Conservation (phyloP, 2,797 vertebrate species). For the Brachyrhaphis roseni region DNA sequence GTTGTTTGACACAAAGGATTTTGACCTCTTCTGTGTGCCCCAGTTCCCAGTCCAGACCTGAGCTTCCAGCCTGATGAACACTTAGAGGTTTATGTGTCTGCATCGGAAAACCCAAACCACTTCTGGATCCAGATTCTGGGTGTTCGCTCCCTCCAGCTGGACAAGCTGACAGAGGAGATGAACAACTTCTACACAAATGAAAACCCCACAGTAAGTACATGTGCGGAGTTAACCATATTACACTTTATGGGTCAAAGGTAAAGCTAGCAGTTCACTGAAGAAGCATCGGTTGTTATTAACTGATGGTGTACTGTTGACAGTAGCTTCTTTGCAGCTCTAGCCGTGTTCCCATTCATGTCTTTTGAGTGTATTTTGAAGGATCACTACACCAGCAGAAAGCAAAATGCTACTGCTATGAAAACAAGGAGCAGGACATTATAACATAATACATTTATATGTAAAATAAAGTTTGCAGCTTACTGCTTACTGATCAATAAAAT, state of each 20-base stretch:
- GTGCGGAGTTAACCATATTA: background rate
- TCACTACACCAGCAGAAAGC: too few relatives aligned
- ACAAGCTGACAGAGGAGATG: constrained; percentile 90
- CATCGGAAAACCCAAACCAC: constrained; percentile 86
- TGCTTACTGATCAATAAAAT: too few relatives aligned
- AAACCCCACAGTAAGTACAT: constrained; percentile 63
- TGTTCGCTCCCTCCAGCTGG: constrained; percentile 87
- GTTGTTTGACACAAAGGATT: background rate
- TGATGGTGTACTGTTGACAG: background rate
- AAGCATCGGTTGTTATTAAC: background rate
- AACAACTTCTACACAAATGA: constrained; percentile 80
- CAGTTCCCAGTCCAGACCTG: constrained; percentile 91
- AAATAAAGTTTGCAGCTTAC: too few relatives aligned
- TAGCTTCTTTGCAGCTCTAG: too few relatives aligned
- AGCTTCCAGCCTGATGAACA: constrained; percentile 89
- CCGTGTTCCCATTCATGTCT: too few relatives aligned
- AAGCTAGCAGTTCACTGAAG: background rate
- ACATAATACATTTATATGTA: too few relatives aligned
- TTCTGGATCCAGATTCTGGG: constrained; percentile 95
- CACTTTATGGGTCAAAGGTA: background rate
- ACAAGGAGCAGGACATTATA: too few relatives aligned
- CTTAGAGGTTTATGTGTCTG: constrained; percentile 91
- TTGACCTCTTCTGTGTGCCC: background rate
- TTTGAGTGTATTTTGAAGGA: too few relatives aligned
- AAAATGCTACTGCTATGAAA: too few relatives aligned